phyloP scores from a whole-genome alignment of 1,140 invertebrate species.

The Orussus abietinus region DNA sequence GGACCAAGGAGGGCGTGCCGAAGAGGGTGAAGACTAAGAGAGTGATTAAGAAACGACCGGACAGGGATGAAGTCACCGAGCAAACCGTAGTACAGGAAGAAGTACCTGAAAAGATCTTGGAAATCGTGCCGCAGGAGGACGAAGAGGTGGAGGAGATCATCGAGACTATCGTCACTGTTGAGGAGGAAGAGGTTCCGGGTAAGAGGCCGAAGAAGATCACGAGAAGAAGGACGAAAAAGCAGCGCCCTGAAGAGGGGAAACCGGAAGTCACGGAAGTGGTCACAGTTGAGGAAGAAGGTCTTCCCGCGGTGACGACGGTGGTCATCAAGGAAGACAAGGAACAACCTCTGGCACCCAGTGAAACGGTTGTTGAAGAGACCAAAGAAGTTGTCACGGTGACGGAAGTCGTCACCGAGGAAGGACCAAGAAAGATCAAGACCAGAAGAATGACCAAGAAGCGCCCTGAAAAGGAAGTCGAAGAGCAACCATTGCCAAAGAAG shows the following conservation, averaged over 20 bases:
- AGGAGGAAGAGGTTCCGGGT: slow-evolving; percentile 23
- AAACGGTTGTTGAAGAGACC: slow-evolving; percentile 2
- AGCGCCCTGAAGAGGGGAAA: slow-evolving; percentile 35
- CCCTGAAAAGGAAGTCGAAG: slow-evolving; percentile 25
- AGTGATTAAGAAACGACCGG: slow-evolving; percentile 26
- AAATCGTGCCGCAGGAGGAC: slow-evolving; percentile 26
- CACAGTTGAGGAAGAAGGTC: slow-evolving; percentile 2
- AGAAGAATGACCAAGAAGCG: slow-evolving; percentile 27
- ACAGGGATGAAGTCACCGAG: slow-evolving; percentile 25
- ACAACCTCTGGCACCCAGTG: too few species aligned
- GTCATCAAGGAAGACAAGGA: neutral
- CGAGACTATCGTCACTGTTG: slow-evolving; percentile 23
- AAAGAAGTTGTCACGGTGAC: neutral
- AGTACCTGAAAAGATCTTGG: slow-evolving; percentile 27
- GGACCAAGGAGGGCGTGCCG: slow-evolving; percentile 19
- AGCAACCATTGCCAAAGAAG: slow-evolving; percentile 18
- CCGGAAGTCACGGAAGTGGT: slow-evolving; percentile 5
- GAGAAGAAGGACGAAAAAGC: slow-evolving; percentile 47
- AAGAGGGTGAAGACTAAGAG: slow-evolving; percentile 31
- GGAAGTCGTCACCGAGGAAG: neutral
- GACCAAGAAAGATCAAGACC: slow-evolving; percentile 33
- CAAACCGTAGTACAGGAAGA: slow-evolving; percentile 21
- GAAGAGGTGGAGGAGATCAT: slow-evolving; percentile 35
- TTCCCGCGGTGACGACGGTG: neutral
- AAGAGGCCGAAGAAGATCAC: slow-evolving; percentile 29